Percentiles rank a stretch among this genome's conserved stretches.
These are phyloP conservation scores for Bombus terrestris DNA, from an alignment of 1,140 invertebrate genomes.

Conservation along the genomic window DNA sequence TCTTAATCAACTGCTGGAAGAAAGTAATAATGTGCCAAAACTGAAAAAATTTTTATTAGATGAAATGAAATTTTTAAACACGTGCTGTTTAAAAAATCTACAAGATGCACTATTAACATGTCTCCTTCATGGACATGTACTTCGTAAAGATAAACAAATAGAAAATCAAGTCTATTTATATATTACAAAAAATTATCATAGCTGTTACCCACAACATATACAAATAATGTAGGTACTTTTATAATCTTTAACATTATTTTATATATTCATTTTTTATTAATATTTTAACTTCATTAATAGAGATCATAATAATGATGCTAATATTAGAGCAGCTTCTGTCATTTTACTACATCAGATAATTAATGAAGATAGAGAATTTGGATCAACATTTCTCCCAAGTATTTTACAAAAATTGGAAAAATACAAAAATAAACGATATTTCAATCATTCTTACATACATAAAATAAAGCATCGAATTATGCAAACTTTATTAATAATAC, in stretches of 20 bases:
- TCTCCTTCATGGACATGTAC: conserved; percentile 70
- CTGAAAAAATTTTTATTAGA: conserved; percentile 70
- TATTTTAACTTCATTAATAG: conserved; percentile 40
- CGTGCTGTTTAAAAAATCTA: conserved; percentile 35
- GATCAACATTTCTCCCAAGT: conserved; percentile 51
- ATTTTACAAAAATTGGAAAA: conserved; percentile 64
- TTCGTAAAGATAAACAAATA: conserved; percentile 71
- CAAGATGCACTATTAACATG: conserved; percentile 63
- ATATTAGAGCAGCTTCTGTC: conserved; percentile 72
- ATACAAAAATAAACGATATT: conserved; percentile 80
- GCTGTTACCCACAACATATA: conserved; percentile 45
- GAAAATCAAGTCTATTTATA: conserved; percentile 61
- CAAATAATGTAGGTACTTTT: conserved; percentile 42
- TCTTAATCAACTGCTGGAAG: conserved; percentile 61
- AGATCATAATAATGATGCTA: conserved; percentile 70
- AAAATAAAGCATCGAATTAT: conserved; percentile 82
- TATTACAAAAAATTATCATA: conserved; percentile 44
- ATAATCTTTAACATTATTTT: not conserved
- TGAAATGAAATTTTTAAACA: conserved; percentile 58
- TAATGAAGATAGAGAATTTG: conserved; percentile 46
- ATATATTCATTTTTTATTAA: conserved; percentile 2
- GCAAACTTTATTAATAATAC: conserved; percentile 82
- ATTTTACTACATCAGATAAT: conserved; percentile 62
- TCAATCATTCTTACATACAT: conserved; percentile 83
- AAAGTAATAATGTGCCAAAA: conserved; percentile 64